Evolutionary conservation across 2,113 vertebrate species (phyloP).

Genomic region (Charadrius vociferus): DNA sequence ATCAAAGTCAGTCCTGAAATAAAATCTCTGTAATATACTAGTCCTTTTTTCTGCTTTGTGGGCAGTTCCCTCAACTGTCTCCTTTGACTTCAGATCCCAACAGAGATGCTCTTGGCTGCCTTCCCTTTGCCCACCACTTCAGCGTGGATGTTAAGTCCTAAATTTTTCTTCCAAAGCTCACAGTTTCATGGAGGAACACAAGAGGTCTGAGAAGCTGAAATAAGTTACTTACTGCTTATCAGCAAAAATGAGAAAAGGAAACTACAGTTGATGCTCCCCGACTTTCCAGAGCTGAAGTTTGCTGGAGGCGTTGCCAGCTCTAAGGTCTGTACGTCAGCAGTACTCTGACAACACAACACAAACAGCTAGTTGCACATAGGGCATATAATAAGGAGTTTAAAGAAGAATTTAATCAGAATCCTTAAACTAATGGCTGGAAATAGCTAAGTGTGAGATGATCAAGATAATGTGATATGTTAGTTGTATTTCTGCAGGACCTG

Average conservation of each 20-base stretch:
- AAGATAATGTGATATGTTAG: not conserved
- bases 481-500: not conserved
- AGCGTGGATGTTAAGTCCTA: not conserved
- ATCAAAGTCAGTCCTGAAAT: not conserved
- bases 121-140: not conserved
- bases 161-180: not conserved
- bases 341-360: not conserved
- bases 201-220: not conserved
- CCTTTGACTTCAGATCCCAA: not conserved
- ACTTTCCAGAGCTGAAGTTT: not conserved
- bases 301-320: not conserved
- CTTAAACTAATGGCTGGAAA: not conserved
- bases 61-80: not conserved
- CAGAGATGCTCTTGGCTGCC: not conserved
- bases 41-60: not conserved
- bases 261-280: not conserved
- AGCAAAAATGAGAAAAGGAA: not conserved
- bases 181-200: not conserved
- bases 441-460: not conserved
- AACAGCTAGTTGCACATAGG: not conserved
- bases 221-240: not conserved
- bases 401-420: not conserved
- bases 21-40: not conserved
- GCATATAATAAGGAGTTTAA: not conserved
- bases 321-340: not conserved